Evolutionary conservation across 2,797 vertebrate species (phyloP), one percentile per base, ranked within the genome.

Genomic region (Hozukius guyotensis): DNA sequence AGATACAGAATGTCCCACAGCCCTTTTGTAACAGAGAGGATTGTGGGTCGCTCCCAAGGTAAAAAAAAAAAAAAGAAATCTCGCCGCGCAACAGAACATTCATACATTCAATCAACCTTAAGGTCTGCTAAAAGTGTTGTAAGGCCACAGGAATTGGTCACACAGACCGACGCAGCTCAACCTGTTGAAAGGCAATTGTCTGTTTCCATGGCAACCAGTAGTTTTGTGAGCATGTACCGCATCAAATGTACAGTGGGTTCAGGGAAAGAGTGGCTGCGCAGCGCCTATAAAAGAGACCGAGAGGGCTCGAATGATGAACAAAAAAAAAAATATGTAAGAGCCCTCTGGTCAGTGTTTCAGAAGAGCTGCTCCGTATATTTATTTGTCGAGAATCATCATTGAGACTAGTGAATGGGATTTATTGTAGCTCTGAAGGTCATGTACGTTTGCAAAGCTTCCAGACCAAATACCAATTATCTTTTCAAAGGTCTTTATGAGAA

Each of bases 201-300:
- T 94, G 95, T 96, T 94, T 92, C 95, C 93, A 89, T 81, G 88
- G 94, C 83, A 94, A 96, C 94, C 20, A 16, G 77, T 87, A 87
- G 84, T 87, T 94, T 93, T 80, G 84, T 86, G 88, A 81, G 87
- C 75, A 78, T 75, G 77, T 78, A 32, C 80, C 60, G 78, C 86
- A 89, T 85, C 73, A 82, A 80, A 75, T 36, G 77, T 81, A 81
- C 88, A 85, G 73, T 52, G 83, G 68, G 80, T 87, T 90, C 84
- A 87, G 67, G 62, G 76, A 75, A 56, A 77, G 27, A 77, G 82
- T 52, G 71, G 76, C 75, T 67, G 79, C 53, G 36, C 72, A 27
- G 62, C 11, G 60, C 20, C 5, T 42, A 69, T 72, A 77, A 82
- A 77, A 87, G 59, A 87, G 74, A 80, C 38, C 8, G 80, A 86